These are phyloP conservation scores for Camponotus vicinus DNA, from an alignment of 1,140 invertebrate genomes.

Conservation along the genomic window DNA sequence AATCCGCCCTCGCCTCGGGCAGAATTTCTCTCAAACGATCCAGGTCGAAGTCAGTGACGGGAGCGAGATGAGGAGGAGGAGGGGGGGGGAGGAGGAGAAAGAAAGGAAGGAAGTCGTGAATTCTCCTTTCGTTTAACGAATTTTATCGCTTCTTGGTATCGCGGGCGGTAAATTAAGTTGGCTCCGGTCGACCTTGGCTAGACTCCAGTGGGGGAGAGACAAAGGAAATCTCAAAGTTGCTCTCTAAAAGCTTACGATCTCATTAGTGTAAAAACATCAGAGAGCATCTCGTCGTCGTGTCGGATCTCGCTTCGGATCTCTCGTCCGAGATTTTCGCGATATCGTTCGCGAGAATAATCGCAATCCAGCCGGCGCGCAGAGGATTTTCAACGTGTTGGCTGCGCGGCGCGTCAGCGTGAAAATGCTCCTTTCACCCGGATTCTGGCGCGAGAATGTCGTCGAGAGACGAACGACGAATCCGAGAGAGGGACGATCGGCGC, in stretches of 20 bases:
- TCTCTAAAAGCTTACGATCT: neutral
- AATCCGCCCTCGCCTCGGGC: constrained; percentile 81
- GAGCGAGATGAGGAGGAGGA: constrained; percentile 44
- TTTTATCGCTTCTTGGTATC: constrained; percentile 11
- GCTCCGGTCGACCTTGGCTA: neutral
- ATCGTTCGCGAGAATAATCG: constrained; percentile 49
- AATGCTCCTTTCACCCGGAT: constrained; percentile 63
- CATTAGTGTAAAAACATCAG: neutral
- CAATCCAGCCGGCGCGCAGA: constrained; percentile 21
- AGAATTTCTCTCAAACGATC: constrained; percentile 82
- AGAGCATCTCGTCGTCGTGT: neutral
- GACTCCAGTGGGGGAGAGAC: neutral
- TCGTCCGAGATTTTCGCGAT: constrained; percentile 11
- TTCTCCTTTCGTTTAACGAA: constrained; percentile 46
- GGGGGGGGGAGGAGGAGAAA: constrained; percentile 15
- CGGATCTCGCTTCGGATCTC: neutral
- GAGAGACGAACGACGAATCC: constrained; percentile 29
- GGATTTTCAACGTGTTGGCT: constrained; percentile 44
- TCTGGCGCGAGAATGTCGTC: constrained; percentile 57
- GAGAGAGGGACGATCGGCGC: neutral
- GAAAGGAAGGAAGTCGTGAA: constrained; percentile 51
- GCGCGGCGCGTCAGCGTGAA: constrained; percentile 43
- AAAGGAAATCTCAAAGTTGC: neutral
- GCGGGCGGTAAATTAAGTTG: neutral
- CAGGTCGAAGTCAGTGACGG: constrained; percentile 75